Evolutionary conservation across 2,797 vertebrate species (phyloP), one percentile per base, ranked within the genome.

Genomic region (Dermochelys coriacea): DNA sequence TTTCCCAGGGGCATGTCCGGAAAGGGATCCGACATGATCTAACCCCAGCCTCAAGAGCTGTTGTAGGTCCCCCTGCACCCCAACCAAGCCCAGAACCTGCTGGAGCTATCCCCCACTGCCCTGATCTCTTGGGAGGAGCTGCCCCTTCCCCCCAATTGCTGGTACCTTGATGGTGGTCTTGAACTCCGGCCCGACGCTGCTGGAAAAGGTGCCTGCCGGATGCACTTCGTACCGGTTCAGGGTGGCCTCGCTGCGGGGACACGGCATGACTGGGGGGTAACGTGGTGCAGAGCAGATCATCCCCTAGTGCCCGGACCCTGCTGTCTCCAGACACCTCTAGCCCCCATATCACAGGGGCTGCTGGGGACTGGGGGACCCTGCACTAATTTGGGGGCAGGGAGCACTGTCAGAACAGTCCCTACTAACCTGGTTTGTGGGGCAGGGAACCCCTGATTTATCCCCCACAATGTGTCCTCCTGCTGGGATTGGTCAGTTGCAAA

Each of bases 151-250:
- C 45, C 25, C 61, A 34, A 31, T 34, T 86, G 41, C 88, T 87
- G 91, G 95, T 97, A 99, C 99, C 99, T 97, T 98, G 93, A 99
- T 97, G 25, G 98, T 98, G 47, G 99, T 99, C 97, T 98, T 98
- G 96, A 99, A 99, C 95, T 99, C 99, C 0, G 99, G 99, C 54
- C 98, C 99, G 10, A 98, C 98, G 18, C 98, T 98, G 75, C 98
- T 98, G 21, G 98, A 98, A 59, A 98, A 98, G 5, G 98, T 97
- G 83, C 98, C 98, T 3, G 98, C 98, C 0, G 99, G 99, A 34
- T 99, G 99, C 64, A 99, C 98, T 97, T 99, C 99, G 0, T 99
- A 99, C 85, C 99, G 98, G 95, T 99, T 99, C 95, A 99, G 97
- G 89, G 98, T 99, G 82, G 99, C 98, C 77, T 99, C 98, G 54